Base-by-base conservation (phyloP, 2,113 vertebrate genomes). In the Indicator indicator region DNA sequence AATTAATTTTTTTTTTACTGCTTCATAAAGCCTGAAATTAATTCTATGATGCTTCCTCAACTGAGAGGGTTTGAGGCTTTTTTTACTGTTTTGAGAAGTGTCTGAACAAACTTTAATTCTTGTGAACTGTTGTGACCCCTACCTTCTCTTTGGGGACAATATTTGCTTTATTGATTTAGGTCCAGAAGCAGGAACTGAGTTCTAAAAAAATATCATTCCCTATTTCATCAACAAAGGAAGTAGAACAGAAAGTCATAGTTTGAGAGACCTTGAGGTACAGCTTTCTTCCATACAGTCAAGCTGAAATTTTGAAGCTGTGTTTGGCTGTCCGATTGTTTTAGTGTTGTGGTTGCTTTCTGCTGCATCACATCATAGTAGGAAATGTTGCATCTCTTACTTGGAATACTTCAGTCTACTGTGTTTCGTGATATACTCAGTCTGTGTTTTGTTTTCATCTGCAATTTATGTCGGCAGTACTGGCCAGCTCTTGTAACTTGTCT, bases 21-120 rank as follows among this genome's bases (percentile, higher is more conserved):
- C 5, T 38, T 82, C 26, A 40, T 9, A 75, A 83, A 78, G 5
- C 8, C 26, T 72, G 42, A 44, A 56, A 33, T 40, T 68, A 5
- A 1, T 40, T 70, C 11, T n/a, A n/a, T 52, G 21, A n/a, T 77
- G 6, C 15, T 48, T 64, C 23, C 9, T 54, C 12, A 55, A 12
- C 42, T 30, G 27, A 56, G 12, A 8, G 9, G 2, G 2, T 13
- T 4, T 73, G 48, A 50, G 21, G 48, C 48, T 48, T 50, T 76
- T 46, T 42, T n/a, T 5, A 2, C 18, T 38, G 1, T 36, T 48
- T 11, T 3, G 5, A 14, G 3, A 1, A 20, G 1, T 27, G 12
- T 42, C 11, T 62, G 23, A 62, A 55, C 11, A 70, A 60, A 52
- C 15, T 71, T 81, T 28, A 76, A 20, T 83, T 83, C 40, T 65